Evolutionary conservation across 2,888 invertebrate species (phyloP).

Genomic region (Heteromurus nitidus): DNA sequence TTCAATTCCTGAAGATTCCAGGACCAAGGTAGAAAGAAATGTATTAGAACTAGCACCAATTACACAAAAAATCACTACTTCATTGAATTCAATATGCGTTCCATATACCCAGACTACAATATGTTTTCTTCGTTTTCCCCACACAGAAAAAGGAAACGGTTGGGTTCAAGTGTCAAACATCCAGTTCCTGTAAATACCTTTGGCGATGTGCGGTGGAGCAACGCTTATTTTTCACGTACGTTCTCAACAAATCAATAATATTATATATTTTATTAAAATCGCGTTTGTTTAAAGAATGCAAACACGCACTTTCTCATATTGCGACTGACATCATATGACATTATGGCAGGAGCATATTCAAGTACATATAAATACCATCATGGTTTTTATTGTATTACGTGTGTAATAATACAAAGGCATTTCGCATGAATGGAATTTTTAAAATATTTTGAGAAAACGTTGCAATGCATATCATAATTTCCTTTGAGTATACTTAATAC

Average conservation of each 20-base stretch:
- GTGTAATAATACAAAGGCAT: slow-evolving; percentile 44
- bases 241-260: neutral
- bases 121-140: too few species aligned
- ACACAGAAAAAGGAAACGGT: slow-evolving; percentile 93
- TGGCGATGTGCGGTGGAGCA: slow-evolving; percentile 99
- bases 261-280: neutral
- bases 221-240: slow-evolving; percentile 96
- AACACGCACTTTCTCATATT: too few species aligned
- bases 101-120: too few species aligned
- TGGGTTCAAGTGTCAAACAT: slow-evolving; percentile 95
- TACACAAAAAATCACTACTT: neutral
- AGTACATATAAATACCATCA: neutral
- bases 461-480: neutral
- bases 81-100: too few species aligned
- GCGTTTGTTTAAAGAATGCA: too few species aligned
- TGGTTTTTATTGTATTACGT: neutral
- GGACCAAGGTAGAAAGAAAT: slow-evolving; percentile 74
- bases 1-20: slow-evolving; percentile 87
- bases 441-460: neutral
- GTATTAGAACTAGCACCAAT: neutral
- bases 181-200: slow-evolving; percentile 93
- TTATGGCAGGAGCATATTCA: too few species aligned
- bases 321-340: too few species aligned
- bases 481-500: neutral
- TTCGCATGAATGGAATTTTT: slow-evolving; percentile 17